These are phyloP conservation scores for Ceyx erithaca DNA, from an alignment of 2,797 vertebrate genomes.

Conservation along the genomic window DNA sequence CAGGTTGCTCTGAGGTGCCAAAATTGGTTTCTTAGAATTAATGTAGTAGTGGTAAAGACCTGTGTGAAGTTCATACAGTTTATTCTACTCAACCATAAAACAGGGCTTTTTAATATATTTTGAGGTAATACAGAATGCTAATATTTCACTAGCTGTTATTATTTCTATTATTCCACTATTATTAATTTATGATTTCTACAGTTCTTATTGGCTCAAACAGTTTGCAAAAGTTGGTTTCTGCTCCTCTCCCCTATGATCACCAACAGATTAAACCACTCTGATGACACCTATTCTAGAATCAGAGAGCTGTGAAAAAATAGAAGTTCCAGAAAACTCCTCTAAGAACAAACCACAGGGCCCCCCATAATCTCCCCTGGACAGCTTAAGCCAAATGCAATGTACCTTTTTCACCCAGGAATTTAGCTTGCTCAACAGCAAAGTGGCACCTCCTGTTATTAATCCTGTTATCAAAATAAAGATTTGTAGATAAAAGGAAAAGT, in stretches of 20 bases:
- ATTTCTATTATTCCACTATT: neutral
- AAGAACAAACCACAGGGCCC: neutral
- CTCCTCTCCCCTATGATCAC: neutral
- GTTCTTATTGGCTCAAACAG: neutral
- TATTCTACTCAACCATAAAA: rapidly evolving
- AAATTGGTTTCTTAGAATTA: neutral
- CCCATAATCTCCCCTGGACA: neutral
- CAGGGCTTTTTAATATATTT: neutral
- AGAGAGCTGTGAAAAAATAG: neutral
- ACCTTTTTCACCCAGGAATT: conserved; percentile 85
- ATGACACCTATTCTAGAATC: neutral
- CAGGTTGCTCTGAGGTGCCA: neutral
- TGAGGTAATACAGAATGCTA: neutral
- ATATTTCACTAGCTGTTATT: neutral
- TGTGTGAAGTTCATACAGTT: neutral
- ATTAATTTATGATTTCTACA: neutral
- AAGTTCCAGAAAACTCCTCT: neutral
- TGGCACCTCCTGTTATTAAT: conserved; percentile 90
- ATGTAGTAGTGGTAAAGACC: neutral
- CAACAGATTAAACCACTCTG: neutral
- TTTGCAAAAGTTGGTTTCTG: neutral
- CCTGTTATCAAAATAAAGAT: conserved; percentile 73
- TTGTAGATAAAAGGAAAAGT: neutral
- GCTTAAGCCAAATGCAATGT: neutral
- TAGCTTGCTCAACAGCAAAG: conserved; percentile 85